Percentiles rank a stretch among this genome's conserved stretches.
Evolutionary conservation across 1,140 invertebrate genomes (phyloP).

Genomic region (Diachasma alloeum): DNA sequence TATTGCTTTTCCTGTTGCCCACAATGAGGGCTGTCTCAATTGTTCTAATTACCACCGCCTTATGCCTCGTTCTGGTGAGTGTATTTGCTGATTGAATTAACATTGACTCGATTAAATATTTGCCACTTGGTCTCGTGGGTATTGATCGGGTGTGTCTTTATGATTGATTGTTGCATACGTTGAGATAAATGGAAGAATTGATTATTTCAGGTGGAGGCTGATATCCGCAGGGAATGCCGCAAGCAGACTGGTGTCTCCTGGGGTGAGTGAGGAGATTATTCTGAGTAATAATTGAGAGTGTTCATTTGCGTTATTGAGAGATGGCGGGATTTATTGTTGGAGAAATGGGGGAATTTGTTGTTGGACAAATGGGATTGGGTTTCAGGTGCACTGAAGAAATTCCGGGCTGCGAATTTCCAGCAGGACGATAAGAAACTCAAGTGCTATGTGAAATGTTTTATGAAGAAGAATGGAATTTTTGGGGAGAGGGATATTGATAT

Average conservation of each 20-base stretch:
- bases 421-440: slow-evolving; percentile 48
- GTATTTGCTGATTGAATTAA: neutral
- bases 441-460: slow-evolving; percentile 54
- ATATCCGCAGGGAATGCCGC: slow-evolving; percentile 24
- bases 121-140: neutral
- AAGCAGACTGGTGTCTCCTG: slow-evolving; percentile 26
- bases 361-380: neutral
- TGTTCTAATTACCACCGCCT: neutral
- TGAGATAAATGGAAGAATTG: neutral
- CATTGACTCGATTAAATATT: neutral
- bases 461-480: slow-evolving; percentile 49
- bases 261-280: slow-evolving; percentile 1
- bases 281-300: neutral
- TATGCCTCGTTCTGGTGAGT: neutral
- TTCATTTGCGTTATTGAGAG: too few relatives aligned
- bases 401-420: slow-evolving; percentile 46
- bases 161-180: neutral
- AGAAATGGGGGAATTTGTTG: neutral
- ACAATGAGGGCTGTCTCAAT: neutral
- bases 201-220: slow-evolving; percentile 12
- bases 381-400: slow-evolving; percentile 44
- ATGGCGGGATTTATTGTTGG: neutral
- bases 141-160: too few relatives aligned
- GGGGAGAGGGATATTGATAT: slow-evolving; percentile 45
- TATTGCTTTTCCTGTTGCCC: neutral